Evolutionary conservation across 37 sponge, comb jelly and placozoan genomes (phyloP).

Genomic region (Amphimedon queenslandica): DNA sequence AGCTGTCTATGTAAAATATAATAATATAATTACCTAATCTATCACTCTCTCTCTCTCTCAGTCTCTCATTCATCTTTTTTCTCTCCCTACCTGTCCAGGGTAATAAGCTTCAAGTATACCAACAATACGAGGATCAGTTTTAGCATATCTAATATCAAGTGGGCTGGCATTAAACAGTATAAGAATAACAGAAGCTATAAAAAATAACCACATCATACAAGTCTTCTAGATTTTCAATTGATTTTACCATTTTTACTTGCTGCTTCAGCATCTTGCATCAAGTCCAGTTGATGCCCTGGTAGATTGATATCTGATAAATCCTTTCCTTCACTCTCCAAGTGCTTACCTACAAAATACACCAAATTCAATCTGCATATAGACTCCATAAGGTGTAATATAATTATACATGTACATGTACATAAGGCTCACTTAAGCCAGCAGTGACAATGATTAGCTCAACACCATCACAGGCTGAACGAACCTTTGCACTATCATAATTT

Average conservation of each 20-base stretch:
- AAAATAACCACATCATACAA: too few relatives aligned
- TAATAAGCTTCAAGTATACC: constrained; percentile 42
- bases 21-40: neutral
- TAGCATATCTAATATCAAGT: constrained; percentile 56
- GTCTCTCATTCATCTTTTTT: neutral
- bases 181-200: constrained; percentile 21
- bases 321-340: constrained; percentile 36
- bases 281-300: constrained; percentile 39
- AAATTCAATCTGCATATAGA: too few relatives aligned
- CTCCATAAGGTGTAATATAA: too few relatives aligned
- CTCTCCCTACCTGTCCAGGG: constrained; percentile 47
- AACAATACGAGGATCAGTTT: constrained; percentile 20
- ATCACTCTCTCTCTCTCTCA: neutral
- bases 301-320: constrained; percentile 44
- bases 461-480: constrained; percentile 21
- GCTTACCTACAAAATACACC: constrained; percentile 12
- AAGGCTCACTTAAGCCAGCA: constrained; percentile 26
- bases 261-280: constrained; percentile 43
- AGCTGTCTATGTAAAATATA: constrained; percentile 9
- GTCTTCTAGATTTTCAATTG: too few relatives aligned
- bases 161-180: constrained; percentile 61
- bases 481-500: constrained; percentile 7
- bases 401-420: too few relatives aligned
- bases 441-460: constrained; percentile 48
- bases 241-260: too few relatives aligned